A percentile compares a stretch with the other conserved stretches of the same genome.
These are phyloP conservation scores for Drosophila lowei DNA, from an alignment of 1,140 invertebrate genomes.

Conservation along the genomic window DNA sequence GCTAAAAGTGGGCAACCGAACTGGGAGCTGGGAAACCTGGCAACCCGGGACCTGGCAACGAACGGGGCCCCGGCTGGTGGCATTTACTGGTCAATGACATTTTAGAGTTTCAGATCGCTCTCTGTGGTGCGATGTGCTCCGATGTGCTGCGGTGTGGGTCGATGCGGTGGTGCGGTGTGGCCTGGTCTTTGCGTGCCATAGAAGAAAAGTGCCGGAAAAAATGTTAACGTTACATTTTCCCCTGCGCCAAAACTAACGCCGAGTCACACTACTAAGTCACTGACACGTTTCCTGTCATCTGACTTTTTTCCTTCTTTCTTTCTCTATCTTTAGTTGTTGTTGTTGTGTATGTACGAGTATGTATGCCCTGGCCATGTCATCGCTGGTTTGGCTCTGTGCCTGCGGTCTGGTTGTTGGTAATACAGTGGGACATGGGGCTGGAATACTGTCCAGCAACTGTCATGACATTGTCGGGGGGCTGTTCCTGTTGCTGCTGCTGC, in stretches of 20 bases:
- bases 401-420: too few species aligned
- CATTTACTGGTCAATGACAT: slow-evolving; percentile 80
- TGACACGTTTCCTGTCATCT: slow-evolving; percentile 64
- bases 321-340: slow-evolving; percentile 7
- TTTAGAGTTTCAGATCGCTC: slow-evolving; percentile 53
- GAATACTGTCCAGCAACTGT: too few species aligned
- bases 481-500: slow-evolving; percentile 13
- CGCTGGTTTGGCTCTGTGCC: slow-evolving; percentile 16
- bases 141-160: slow-evolving; percentile 9
- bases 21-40: slow-evolving; percentile 19
- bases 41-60: slow-evolving; percentile 28
- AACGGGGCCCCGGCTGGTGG: slow-evolving; percentile 53
- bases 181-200: slow-evolving; percentile 49
- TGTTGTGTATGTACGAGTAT: slow-evolving; percentile 13
- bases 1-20: slow-evolving; percentile 69
- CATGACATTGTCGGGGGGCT: neutral
- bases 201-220: slow-evolving; percentile 70
- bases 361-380: slow-evolving; percentile 43
- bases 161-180: slow-evolving; percentile 19
- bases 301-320: slow-evolving; percentile 10
- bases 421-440: too few species aligned
- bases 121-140: neutral
- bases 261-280: slow-evolving; percentile 65
- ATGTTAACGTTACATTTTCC: slow-evolving; percentile 59
- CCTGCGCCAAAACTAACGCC: slow-evolving; percentile 62